These are phyloP conservation scores for Stenchaetothrips biformis DNA, from an alignment of 2,888 invertebrate species.

Conservation along the genomic window DNA sequence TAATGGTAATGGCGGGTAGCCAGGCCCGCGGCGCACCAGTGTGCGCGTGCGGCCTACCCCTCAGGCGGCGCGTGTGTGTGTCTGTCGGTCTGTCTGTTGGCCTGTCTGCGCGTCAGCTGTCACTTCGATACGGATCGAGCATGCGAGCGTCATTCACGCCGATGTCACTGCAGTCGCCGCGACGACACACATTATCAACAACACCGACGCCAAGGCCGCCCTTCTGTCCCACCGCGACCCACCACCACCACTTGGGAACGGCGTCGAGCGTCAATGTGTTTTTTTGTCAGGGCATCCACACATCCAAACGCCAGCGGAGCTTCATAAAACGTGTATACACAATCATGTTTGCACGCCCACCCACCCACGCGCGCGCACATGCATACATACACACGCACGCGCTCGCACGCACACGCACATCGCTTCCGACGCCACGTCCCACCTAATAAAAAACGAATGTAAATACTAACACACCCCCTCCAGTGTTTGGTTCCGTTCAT, in stretches of 20 bases:
- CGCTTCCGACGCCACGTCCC: neutral
- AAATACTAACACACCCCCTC: slow-evolving; percentile 7
- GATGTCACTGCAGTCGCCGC: no score
- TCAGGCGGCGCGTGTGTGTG: neutral
- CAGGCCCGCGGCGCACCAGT: neutral
- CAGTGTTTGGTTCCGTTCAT: no score
- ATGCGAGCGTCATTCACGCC: no score
- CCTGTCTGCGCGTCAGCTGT: neutral
- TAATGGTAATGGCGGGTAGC: neutral
- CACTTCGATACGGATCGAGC: neutral
- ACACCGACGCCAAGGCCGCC: no score
- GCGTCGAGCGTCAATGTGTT: neutral
- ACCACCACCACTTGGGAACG: neutral
- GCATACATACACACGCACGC: neutral
- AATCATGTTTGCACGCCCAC: neutral
- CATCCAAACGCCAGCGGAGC: neutral
- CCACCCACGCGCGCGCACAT: neutral
- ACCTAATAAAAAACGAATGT: slow-evolving; percentile 24
- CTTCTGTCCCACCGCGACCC: no score
- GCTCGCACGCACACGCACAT: neutral
- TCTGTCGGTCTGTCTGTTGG: neutral
- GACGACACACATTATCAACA: no score
- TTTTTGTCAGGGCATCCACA: neutral
- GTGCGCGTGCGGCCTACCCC: neutral
- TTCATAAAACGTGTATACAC: slow-evolving; percentile 21